phyloP scores from a whole-genome alignment of 2,888 invertebrate species.

The Pseudococcus longispinus region DNA sequence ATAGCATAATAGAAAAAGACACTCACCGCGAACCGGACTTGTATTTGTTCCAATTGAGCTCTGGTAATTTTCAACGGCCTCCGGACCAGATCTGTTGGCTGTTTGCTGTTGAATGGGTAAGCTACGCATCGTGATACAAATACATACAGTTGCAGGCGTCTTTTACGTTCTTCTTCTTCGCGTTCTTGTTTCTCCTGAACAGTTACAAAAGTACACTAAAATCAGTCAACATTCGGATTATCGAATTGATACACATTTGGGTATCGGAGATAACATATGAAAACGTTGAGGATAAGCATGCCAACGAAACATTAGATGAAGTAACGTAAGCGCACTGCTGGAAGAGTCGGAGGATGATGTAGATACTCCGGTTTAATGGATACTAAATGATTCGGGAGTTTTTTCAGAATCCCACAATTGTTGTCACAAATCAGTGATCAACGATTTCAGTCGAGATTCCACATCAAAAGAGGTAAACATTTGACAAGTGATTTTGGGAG shows the following conservation, averaged over 20 bases:
- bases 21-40: slow-evolving; percentile 88
- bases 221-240: neutral
- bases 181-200: slow-evolving; percentile 87
- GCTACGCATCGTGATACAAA: slow-evolving; percentile 97
- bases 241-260: neutral
- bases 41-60: slow-evolving; percentile 92
- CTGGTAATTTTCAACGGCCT: slow-evolving; percentile 95
- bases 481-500: no score
- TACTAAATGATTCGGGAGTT: no score
- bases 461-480: no score
- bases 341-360: no score
- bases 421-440: no score
- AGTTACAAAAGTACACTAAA: neutral
- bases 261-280: no score
- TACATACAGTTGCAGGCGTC: slow-evolving; percentile 94
- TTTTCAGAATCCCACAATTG: no score
- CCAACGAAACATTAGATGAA: no score
- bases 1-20: neutral
- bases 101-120: slow-evolving; percentile 99
- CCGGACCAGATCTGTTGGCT: slow-evolving; percentile 97
- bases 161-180: slow-evolving; percentile 95
- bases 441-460: no score
- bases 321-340: no score
- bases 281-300: no score
- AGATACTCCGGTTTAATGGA: no score